Conservation (phyloP, 2,797 vertebrate species). For the Gymnodraco acuticeps region DNA sequence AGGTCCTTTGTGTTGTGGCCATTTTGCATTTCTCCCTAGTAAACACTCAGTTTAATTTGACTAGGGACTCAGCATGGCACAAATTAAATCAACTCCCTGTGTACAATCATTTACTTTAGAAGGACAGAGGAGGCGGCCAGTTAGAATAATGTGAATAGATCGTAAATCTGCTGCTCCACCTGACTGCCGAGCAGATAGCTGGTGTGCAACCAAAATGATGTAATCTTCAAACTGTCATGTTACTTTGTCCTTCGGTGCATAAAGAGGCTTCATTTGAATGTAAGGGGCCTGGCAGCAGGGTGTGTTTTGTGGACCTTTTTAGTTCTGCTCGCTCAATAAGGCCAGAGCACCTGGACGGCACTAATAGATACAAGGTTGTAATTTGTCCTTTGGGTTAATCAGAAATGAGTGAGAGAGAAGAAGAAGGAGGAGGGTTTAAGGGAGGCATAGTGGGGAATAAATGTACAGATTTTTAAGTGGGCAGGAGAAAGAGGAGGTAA, state of each 20-base stretch:
- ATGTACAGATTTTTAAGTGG: constrained; percentile 35
- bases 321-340: constrained; percentile 66
- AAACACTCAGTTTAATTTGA: constrained; percentile 77
- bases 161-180: constrained; percentile 59
- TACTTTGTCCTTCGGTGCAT: constrained; percentile 58
- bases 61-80: constrained; percentile 66
- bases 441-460: constrained; percentile 16
- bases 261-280: constrained; percentile 59
- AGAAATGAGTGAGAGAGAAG: constrained; percentile 43
- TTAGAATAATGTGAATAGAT: constrained; percentile 53
- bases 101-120: constrained; percentile 67
- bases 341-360: constrained; percentile 65
- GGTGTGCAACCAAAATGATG: constrained; percentile 56
- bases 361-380: constrained; percentile 71
- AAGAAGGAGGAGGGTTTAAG: constrained; percentile 24
- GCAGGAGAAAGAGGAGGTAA: constrained; percentile 24
- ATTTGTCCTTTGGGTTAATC: constrained; percentile 77
- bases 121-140: constrained; percentile 57
- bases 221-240: constrained; percentile 58
- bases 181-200: constrained; percentile 58
- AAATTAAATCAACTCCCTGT: constrained; percentile 70
- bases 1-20: constrained; percentile 46
- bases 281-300: constrained; percentile 22
- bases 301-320: constrained; percentile 57
- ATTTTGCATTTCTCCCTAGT: constrained; percentile 60